Base-by-base conservation (phyloP, 1,140 invertebrate genomes). In the Drosophila lini region DNA sequence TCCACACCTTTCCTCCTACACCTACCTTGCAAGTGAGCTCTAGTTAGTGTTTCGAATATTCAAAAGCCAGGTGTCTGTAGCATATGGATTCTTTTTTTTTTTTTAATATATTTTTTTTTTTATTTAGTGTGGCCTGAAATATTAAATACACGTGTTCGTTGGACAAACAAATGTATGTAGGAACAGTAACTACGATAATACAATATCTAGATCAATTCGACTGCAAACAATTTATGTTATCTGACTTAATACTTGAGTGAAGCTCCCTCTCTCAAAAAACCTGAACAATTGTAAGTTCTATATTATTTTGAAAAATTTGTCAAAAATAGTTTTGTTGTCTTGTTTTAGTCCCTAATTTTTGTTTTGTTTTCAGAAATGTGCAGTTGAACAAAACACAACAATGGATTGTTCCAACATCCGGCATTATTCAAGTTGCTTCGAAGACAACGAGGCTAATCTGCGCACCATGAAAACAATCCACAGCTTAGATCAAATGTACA, bases 401-500 rank as follows among this genome's bases (percentile, higher is more conserved):
- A 65, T 61, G 41, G 56, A 65, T 34, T 56, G 32, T 11, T 28
- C 55, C n/a, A 45, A 60, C 19, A 19, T 32, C 28, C 16, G 44
- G 8, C 3, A 60, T 1, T 52, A 9, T n/a, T 11, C 31, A 11
- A 47, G 28, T n/a, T n/a, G n/a, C n/a, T 10, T 36, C 28, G 57
- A 62, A 19, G 41, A 73, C 13, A 52, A 31, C 8, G 40, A 74
- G n/a, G 40, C n/a, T 1, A 56, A n/a, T 9, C 11, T 41, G 10
- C 15, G 10, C 13, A 71, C 56, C 34, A 48, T 71, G 28, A 55
- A 11, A 15, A 55, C 38, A 9, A 70, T 55, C n/a, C 31, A 34
- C 3, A 81, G 68, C 31, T 28, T 63, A 1, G 62, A 81, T 38
- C 41, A 68, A 3, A 36, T 77, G 3, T 67, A 63, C 32, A 73